These are phyloP conservation scores for Papilio demoleus DNA, from an alignment of 2,888 invertebrate genomes.

Conservation along the genomic window DNA sequence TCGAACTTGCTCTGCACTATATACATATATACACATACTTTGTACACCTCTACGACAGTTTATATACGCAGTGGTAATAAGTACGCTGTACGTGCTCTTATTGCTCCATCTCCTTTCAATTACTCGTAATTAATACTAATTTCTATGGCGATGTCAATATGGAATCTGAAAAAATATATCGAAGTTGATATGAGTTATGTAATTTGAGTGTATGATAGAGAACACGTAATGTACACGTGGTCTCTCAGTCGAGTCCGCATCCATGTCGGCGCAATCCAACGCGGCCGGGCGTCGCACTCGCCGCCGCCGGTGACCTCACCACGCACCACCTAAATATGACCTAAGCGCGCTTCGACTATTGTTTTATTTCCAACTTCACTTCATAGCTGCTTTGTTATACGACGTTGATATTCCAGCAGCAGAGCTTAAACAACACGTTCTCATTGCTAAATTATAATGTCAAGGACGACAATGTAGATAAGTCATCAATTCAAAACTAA, in stretches of 20 bases:
- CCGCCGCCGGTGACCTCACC: conserved; percentile 66
- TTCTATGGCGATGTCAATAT: background rate
- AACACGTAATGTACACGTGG: conserved; percentile 77
- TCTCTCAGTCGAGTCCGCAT: conserved; percentile 62
- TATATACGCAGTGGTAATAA: background rate
- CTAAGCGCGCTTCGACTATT: conserved; percentile 53
- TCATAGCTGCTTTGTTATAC: conserved; percentile 22
- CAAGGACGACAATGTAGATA: conserved; percentile 23
- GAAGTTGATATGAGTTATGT: conserved; percentile 2
- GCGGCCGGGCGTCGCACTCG: conserved; percentile 59
- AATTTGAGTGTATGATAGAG: conserved; percentile 49
- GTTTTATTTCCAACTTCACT: conserved; percentile 33
- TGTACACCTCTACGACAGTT: conserved; percentile 47
- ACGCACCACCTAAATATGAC: conserved; percentile 69
- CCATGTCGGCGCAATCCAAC: conserved; percentile 52
- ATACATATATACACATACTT: conserved; percentile 62
- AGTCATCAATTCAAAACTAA: conserved; percentile 14
- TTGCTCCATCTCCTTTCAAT: background rate
- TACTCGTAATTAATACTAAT: background rate
- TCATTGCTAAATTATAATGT: conserved; percentile 23
- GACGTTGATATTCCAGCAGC: conserved; percentile 28
- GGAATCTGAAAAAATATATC: background rate
- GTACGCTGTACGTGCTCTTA: background rate
- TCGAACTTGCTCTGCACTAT: conserved; percentile 63
- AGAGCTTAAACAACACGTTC: background rate